A percentile compares a stretch with the other conserved stretches of the same genome.
phyloP scores from a whole-genome alignment of 2,113 vertebrate genomes.

The Jacana jacana region DNA sequence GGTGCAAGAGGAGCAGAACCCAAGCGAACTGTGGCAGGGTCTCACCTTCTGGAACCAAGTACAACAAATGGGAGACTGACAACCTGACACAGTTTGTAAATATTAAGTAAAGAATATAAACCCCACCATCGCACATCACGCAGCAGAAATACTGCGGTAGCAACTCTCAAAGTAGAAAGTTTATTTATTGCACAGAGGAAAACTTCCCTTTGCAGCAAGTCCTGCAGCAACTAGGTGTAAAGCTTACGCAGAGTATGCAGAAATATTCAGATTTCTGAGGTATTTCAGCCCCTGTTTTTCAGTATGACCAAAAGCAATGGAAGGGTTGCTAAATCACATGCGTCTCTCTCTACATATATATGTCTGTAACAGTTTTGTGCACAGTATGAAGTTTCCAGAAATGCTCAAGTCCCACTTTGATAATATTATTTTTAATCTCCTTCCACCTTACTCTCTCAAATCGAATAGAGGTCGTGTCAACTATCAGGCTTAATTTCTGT shows the following conservation, averaged over 20 bases:
- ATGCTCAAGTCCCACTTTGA: not conserved
- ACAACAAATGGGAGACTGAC: not conserved
- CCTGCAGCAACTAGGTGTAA: not conserved
- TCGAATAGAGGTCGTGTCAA: not conserved
- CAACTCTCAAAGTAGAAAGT: not conserved
- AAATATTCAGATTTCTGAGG: not conserved
- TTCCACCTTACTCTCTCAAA: not conserved
- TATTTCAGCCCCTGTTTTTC: not conserved
- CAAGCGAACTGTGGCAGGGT: fast-evolving
- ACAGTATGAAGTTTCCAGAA: not conserved
- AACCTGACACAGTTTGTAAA: fast-evolving
- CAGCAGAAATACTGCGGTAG: not conserved
- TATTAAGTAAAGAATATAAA: not conserved
- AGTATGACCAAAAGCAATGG: not conserved
- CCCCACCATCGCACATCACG: too few species aligned
- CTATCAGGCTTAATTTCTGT: conserved; percentile 44
- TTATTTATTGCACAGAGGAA: not conserved
- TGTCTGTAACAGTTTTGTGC: not conserved
- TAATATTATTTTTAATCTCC: conserved; percentile 32
- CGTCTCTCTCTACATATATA: not conserved
- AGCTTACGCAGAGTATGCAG: fast-evolving
- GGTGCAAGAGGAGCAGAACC: not conserved
- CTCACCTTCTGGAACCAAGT: not conserved
- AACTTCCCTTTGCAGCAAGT: not conserved
- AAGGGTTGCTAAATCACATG: not conserved